phyloP scores from a whole-genome alignment of 1,140 invertebrate species.

The Lysiphlebus fabarum region DNA sequence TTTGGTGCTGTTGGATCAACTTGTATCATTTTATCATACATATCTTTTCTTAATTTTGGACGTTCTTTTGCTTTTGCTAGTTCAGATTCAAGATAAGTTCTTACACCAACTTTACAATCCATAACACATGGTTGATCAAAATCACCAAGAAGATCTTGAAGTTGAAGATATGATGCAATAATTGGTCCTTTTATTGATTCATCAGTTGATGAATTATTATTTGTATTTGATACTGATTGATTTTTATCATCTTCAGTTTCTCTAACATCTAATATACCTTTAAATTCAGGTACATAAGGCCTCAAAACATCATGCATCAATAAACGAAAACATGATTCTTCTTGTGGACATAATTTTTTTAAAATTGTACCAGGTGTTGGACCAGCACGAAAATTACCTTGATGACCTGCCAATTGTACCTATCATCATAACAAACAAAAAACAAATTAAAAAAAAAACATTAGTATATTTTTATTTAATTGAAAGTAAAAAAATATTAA shows the following conservation, averaged over 20 bases:
- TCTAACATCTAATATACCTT: conserved; percentile 59
- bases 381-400: conserved; percentile 92
- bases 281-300: conserved; percentile 88
- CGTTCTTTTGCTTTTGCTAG: conserved; percentile 91
- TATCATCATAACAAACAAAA: conserved; percentile 20
- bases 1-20: conserved; percentile 88
- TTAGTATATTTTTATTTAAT: background rate
- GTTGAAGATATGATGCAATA: conserved; percentile 69
- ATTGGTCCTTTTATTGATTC: conserved; percentile 28
- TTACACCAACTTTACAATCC: conserved; percentile 94
- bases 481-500: background rate
- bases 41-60: conserved; percentile 77
- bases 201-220: conserved; percentile 25
- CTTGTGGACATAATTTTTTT: conserved; percentile 87
- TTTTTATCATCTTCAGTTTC: conserved; percentile 36
- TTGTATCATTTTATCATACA: conserved; percentile 98
- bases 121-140: conserved; percentile 91
- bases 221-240: conserved; percentile 21
- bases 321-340: conserved; percentile 81
- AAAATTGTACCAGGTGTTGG: conserved; percentile 88
- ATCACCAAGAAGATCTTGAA: conserved; percentile 88
- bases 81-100: conserved; percentile 94
- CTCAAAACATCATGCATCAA: conserved; percentile 84
- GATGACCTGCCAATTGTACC: conserved; percentile 86
- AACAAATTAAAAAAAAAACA: conserved; percentile 1